These are phyloP conservation scores for Stramonita haemastoma DNA, from an alignment of 2,888 invertebrate genomes.

Conservation along the genomic window DNA sequence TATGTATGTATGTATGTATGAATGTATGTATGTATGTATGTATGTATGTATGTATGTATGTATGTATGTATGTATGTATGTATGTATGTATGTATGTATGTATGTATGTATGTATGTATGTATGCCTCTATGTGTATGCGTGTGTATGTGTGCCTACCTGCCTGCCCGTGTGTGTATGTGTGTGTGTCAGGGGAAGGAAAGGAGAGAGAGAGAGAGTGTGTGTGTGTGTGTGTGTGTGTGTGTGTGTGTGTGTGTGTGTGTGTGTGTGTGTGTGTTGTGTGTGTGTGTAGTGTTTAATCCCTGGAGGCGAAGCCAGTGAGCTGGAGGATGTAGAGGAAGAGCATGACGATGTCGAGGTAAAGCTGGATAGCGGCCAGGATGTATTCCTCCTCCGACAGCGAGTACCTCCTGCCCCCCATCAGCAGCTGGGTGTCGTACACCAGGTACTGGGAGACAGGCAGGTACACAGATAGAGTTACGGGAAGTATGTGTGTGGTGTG, in stretches of 20 bases:
- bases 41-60: not conserved
- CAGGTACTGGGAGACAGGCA: constrained; percentile 78
- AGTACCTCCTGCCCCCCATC: constrained; percentile 82
- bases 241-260: not conserved
- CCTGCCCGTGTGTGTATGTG: not conserved
- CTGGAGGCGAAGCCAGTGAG: constrained; percentile 50
- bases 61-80: not conserved
- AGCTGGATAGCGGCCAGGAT: constrained; percentile 82
- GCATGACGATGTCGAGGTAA: constrained; percentile 82
- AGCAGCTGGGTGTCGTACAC: constrained; percentile 84
- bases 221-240: not conserved
- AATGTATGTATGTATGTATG: not conserved
- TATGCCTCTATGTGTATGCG: not conserved
- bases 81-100: not conserved
- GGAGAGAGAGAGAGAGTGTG: no score
- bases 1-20: no score
- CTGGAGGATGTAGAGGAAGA: constrained; percentile 81
- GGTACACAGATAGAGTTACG: not conserved
- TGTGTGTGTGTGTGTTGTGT: not conserved
- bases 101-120: constrained; percentile 4
- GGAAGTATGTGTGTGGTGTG: no score
- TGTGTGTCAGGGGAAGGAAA: not conserved
- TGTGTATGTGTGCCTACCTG: not conserved
- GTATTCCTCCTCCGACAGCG: constrained; percentile 83
- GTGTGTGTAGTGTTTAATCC: not conserved